Evolutionary conservation across 2,888 invertebrate genomes (phyloP).

Genomic region (Mesoligia furuncula): DNA sequence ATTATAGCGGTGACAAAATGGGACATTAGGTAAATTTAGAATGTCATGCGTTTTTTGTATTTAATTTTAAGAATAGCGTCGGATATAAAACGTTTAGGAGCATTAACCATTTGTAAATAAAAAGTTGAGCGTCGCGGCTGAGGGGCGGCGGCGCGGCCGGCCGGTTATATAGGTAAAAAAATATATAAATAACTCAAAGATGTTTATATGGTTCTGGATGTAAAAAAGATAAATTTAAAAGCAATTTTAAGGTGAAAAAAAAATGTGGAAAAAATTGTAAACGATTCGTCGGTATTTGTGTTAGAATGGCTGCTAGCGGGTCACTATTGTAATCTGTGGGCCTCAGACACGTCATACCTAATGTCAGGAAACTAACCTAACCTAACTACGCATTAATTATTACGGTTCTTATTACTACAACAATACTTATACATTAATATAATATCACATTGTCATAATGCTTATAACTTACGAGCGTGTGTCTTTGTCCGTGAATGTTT

Average conservation of each 20-base stretch:
- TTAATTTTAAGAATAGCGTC: conserved; percentile 91
- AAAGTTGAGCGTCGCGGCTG: conserved; percentile 80
- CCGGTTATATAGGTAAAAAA: conserved; percentile 89
- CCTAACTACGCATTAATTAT: conserved; percentile 89
- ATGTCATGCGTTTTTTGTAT: conserved; percentile 91
- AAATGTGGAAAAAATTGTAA: conserved; percentile 82
- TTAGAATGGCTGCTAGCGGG: conserved; percentile 86
- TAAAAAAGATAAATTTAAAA: conserved; percentile 89
- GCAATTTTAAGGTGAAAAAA: conserved; percentile 83
- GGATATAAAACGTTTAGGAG: conserved; percentile 92
- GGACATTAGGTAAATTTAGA: conserved; percentile 90
- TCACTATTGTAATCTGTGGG: conserved; percentile 90
- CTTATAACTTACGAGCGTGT: conserved; percentile 91
- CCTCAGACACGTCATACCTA: conserved; percentile 86
- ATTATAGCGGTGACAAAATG: conserved; percentile 89
- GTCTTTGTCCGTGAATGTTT: conserved; percentile 90
- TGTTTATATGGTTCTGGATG: conserved; percentile 91
- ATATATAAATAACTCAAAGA: conserved; percentile 90
- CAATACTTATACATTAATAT: conserved; percentile 89
- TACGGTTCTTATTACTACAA: conserved; percentile 88
- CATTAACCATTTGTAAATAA: conserved; percentile 93
- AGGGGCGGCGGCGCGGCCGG: conserved; percentile 79
- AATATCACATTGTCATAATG: conserved; percentile 91
- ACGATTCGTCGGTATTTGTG: conserved; percentile 89
- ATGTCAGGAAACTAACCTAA: conserved; percentile 86